A percentile compares a stretch with the other conserved stretches of the same genome.
Conservation (phyloP, 2,797 vertebrate species). For the Sebastes kiyomatsui region DNA sequence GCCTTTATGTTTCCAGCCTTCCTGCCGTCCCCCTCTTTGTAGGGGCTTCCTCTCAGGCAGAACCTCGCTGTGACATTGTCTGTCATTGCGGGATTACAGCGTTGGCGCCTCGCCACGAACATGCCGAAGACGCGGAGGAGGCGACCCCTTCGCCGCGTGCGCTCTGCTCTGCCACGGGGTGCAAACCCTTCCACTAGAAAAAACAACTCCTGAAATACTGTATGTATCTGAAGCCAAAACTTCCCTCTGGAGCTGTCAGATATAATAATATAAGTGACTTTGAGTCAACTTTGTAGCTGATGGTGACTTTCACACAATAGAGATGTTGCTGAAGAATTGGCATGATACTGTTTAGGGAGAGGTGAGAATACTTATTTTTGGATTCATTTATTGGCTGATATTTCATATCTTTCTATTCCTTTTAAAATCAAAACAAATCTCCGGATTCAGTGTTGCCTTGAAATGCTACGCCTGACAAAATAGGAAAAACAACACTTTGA, state of each 20-base stretch:
- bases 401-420: not conserved
- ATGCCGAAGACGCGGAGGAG: constrained; percentile 47
- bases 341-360: not conserved
- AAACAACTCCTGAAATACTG: constrained; percentile 38
- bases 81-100: constrained; percentile 68
- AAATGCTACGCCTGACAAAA: not conserved
- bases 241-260: constrained; percentile 45
- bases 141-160: constrained; percentile 44
- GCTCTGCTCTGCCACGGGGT: constrained; percentile 41
- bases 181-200: constrained; percentile 30
- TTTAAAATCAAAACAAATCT: constrained; percentile 8
- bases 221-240: constrained; percentile 22
- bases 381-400: not conserved
- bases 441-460: not conserved
- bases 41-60: constrained; percentile 58
- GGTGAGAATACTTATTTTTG: constrained; percentile 13
- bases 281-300: constrained; percentile 51
- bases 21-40: constrained; percentile 49
- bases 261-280: constrained; percentile 46
- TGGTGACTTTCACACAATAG: constrained; percentile 32
- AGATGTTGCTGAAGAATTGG: constrained; percentile 2
- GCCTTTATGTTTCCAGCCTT: constrained; percentile 52
- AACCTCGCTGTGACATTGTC: constrained; percentile 70
- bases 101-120: constrained; percentile 55
- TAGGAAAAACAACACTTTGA: constrained; percentile 3